A percentile compares a stretch with the other conserved stretches of the same genome.
Evolutionary conservation across 1,140 invertebrate genomes (phyloP).

Genomic region (Saccostrea echinata): DNA sequence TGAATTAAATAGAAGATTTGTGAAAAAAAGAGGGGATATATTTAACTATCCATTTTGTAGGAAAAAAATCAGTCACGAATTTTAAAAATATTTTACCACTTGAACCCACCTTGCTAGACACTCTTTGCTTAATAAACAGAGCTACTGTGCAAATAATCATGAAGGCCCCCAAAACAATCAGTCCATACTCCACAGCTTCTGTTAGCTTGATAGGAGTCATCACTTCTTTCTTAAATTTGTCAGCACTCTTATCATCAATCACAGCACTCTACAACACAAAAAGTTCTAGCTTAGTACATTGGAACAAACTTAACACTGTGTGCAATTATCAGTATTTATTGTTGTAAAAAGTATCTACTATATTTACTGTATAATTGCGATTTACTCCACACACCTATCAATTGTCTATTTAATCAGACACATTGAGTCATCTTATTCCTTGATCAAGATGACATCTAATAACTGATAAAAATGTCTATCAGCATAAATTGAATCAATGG

Average conservation of each 20-base stretch:
- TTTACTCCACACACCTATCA: too few relatives aligned
- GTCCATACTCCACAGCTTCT: conserved; percentile 64
- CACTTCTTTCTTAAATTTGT: conserved; percentile 59
- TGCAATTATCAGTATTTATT: too few relatives aligned
- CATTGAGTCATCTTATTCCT: too few relatives aligned
- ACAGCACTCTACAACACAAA: conserved; percentile 55
- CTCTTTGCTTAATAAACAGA: conserved; percentile 50
- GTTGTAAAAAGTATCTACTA: too few relatives aligned
- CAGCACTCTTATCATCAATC: conserved; percentile 64
- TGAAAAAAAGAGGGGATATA: background rate
- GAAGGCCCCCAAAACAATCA: conserved; percentile 62
- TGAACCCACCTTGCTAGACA: conserved; percentile 39
- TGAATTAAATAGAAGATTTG: too few relatives aligned
- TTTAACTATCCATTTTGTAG: background rate
- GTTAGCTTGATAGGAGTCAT: conserved; percentile 57
- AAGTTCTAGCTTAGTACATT: too few relatives aligned
- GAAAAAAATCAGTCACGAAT: background rate
- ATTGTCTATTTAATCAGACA: too few relatives aligned
- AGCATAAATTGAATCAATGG: too few relatives aligned
- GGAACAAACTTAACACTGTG: too few relatives aligned
- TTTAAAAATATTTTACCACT: background rate
- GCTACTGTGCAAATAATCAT: conserved; percentile 53
- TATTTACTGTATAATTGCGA: too few relatives aligned
- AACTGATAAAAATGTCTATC: too few relatives aligned
- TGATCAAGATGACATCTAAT: too few relatives aligned